Conservation (phyloP, 37 sponge, comb jelly and placozoan species). For the Halisarca cf. caerulea region DNA sequence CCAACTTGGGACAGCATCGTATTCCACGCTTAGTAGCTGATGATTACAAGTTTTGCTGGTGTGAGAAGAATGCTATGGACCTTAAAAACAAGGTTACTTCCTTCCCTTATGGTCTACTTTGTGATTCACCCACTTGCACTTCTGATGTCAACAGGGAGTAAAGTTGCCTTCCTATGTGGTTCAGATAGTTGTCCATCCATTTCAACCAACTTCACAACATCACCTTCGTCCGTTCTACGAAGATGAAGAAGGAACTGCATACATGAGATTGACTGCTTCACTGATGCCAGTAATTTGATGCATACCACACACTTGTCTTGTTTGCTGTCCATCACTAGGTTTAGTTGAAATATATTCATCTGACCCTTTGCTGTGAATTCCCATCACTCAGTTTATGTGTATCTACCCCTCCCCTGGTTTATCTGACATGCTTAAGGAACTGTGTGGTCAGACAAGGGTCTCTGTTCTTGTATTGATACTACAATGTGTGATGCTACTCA, state of each 20-base stretch:
- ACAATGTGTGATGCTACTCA: no score
- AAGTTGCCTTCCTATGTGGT: constrained; percentile 45
- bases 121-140: background rate
- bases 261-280: constrained; percentile 54
- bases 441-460: no score
- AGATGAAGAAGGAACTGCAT: constrained; percentile 61
- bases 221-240: constrained; percentile 48
- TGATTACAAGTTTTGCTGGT: constrained; percentile 49
- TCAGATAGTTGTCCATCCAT: constrained; percentile 54
- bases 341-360: no score
- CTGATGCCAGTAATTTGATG: background rate
- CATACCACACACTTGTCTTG: background rate
- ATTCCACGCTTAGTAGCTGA: background rate
- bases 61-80: constrained; percentile 36
- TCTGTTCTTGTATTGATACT: no score
- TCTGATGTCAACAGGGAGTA: constrained; percentile 24
- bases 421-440: no score
- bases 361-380: no score
- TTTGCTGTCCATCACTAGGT: background rate
- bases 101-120: background rate
- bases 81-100: constrained; percentile 11
- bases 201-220: background rate
- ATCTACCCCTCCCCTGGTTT: no score
- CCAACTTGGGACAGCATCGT: background rate
- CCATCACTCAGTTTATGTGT: no score